Percentiles rank a stretch among this genome's conserved stretches.
phyloP scores from a whole-genome alignment of 2,888 invertebrate genomes.

The Xylocampa areola region DNA sequence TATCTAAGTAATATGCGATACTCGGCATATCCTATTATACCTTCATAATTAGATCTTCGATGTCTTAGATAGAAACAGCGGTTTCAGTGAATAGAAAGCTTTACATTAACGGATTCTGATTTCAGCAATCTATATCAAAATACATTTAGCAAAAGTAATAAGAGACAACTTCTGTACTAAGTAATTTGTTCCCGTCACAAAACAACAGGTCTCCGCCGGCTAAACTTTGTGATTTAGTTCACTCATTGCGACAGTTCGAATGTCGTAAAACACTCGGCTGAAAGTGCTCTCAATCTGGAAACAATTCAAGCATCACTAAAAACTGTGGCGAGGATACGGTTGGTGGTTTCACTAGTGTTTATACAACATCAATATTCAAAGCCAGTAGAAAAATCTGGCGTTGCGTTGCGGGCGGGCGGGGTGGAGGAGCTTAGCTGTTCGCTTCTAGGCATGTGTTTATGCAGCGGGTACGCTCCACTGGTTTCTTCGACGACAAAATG shows the following conservation, averaged over 20 bases:
- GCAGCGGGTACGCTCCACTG: slow-evolving; percentile 79
- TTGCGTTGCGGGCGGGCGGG: slow-evolving; percentile 56
- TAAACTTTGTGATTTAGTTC: slow-evolving; percentile 59
- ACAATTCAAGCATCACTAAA: slow-evolving; percentile 55
- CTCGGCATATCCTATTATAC: no score
- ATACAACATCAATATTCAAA: slow-evolving; percentile 82
- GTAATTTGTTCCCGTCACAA: slow-evolving; percentile 55
- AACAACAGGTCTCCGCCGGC: slow-evolving; percentile 48
- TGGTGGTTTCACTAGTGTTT: slow-evolving; percentile 64
- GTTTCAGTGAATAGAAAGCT: slow-evolving; percentile 32
- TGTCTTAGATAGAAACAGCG: slow-evolving; percentile 25
- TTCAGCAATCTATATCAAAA: slow-evolving; percentile 32
- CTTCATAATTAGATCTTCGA: slow-evolving; percentile 38
- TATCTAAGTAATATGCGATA: no score
- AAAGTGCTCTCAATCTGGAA: slow-evolving; percentile 56
- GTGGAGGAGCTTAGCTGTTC: slow-evolving; percentile 64
- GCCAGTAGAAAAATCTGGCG: slow-evolving; percentile 77
- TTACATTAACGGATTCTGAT: slow-evolving; percentile 8
- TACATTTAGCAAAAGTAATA: slow-evolving; percentile 31
- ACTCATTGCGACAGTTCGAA: slow-evolving; percentile 50
- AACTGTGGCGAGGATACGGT: slow-evolving; percentile 61
- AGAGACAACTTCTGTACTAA: slow-evolving; percentile 37
- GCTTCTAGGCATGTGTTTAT: slow-evolving; percentile 78
- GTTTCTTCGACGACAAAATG: slow-evolving; percentile 86
- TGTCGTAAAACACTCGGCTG: slow-evolving; percentile 54